These are phyloP conservation scores for Erebia epiphron DNA, from an alignment of 2,888 invertebrate genomes.

Conservation along the genomic window DNA sequence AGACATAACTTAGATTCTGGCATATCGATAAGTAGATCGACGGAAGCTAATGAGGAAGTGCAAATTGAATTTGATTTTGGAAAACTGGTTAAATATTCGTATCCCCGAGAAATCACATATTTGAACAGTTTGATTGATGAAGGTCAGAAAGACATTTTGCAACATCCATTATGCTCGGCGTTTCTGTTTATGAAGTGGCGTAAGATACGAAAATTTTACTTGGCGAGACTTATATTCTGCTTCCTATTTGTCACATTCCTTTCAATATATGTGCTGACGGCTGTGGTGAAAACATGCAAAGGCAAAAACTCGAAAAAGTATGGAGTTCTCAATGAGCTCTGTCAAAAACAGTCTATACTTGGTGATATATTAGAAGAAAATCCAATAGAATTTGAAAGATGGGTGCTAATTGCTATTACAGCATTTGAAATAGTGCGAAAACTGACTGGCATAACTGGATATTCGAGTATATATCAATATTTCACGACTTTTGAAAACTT, in stretches of 20 bases:
- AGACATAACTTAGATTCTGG: slow-evolving; percentile 91
- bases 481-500: slow-evolving; percentile 92
- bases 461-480: slow-evolving; percentile 90
- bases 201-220: slow-evolving; percentile 94
- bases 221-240: slow-evolving; percentile 90
- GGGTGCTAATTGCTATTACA: slow-evolving; percentile 89
- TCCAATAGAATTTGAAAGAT: slow-evolving; percentile 91
- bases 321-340: slow-evolving; percentile 86
- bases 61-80: slow-evolving; percentile 92
- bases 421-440: slow-evolving; percentile 90
- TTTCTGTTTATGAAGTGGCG: slow-evolving; percentile 95
- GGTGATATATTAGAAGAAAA: slow-evolving; percentile 88
- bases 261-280: slow-evolving; percentile 90
- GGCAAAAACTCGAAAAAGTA: slow-evolving; percentile 74
- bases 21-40: slow-evolving; percentile 87
- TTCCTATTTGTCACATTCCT: slow-evolving; percentile 90
- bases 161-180: slow-evolving; percentile 93
- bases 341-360: slow-evolving; percentile 88
- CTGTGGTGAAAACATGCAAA: slow-evolving; percentile 87
- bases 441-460: slow-evolving; percentile 90
- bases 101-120: slow-evolving; percentile 93
- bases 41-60: slow-evolving; percentile 90
- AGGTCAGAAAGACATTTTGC: slow-evolving; percentile 93
- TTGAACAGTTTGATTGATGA: slow-evolving; percentile 93
- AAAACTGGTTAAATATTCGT: slow-evolving; percentile 90